Evolutionary conservation across 2,797 vertebrate species (phyloP).

Genomic region (Fistularia commersonii): DNA sequence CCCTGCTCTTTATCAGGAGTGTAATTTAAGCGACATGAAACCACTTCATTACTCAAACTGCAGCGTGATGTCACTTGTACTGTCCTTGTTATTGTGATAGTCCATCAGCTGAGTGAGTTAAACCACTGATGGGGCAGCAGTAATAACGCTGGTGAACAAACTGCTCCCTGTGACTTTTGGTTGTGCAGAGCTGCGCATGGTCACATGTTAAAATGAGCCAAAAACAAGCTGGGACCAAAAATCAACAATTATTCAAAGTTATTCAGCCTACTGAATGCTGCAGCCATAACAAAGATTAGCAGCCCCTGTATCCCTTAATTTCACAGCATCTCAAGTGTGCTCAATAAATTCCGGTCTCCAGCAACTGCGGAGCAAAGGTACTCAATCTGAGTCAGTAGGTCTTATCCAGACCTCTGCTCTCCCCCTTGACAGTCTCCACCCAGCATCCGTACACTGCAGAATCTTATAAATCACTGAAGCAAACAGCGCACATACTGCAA

Average conservation of each 20-base stretch:
- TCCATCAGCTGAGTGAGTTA: constrained; percentile 4
- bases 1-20: constrained; percentile 6
- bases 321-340: constrained; percentile 26
- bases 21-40: constrained; percentile 5
- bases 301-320: constrained; percentile 28
- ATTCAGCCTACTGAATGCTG: constrained; percentile 19
- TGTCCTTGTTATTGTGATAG: constrained; percentile 7
- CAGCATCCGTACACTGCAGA: constrained; percentile 39
- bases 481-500: constrained; percentile 42
- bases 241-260: constrained; percentile 25
- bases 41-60: constrained; percentile 13
- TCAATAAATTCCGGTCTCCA: constrained; percentile 39
- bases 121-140: constrained; percentile 30
- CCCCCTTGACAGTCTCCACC: constrained; percentile 37
- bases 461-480: constrained; percentile 58
- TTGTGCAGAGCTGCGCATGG: too few relatives aligned
- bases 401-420: constrained; percentile 44
- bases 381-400: constrained; percentile 48
- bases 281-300: constrained; percentile 31
- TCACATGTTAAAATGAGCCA: not conserved
- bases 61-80: constrained; percentile 13
- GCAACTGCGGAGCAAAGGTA: constrained; percentile 46
- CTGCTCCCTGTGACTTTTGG: too few relatives aligned
- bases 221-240: constrained; percentile 16
- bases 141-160: not conserved